Percentiles rank a stretch among this genome's conserved stretches.
These are phyloP conservation scores for Puntigrus tetrazona DNA, from an alignment of 2,113 vertebrate species.

Conservation along the genomic window DNA sequence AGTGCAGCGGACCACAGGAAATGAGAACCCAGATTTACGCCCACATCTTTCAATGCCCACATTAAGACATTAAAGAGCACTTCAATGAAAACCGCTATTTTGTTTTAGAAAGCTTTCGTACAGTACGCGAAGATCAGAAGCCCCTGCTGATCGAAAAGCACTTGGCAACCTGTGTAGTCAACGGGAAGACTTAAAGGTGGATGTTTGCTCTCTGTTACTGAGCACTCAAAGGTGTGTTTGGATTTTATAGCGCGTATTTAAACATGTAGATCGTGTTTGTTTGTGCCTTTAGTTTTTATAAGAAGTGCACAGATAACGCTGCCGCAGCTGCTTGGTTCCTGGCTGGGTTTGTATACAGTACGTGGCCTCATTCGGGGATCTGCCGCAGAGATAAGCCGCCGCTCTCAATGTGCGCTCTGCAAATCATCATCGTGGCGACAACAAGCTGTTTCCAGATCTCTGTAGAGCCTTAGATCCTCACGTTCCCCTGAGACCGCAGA, in stretches of 20 bases:
- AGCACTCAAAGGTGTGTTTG: slow-evolving; percentile 21
- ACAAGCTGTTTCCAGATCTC: neutral
- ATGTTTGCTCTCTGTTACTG: slow-evolving; percentile 33
- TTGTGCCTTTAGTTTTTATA: neutral
- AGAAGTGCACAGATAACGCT: neutral
- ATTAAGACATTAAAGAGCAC: neutral
- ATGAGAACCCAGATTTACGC: neutral
- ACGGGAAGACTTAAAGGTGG: neutral
- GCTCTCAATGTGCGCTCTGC: neutral
- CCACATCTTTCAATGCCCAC: slow-evolving; percentile 22
- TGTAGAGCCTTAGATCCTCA: neutral
- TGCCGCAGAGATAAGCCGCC: slow-evolving; percentile 29
- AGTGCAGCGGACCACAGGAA: slow-evolving; percentile 12
- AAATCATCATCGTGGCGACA: slow-evolving; percentile 14
- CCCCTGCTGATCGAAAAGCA: neutral
- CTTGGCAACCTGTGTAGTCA: slow-evolving; percentile 28
- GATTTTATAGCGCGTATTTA: neutral
- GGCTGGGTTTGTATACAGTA: neutral
- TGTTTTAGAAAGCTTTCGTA: neutral
- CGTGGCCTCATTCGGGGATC: neutral
- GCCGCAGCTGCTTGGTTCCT: slow-evolving; percentile 2
- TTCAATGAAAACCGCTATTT: neutral
- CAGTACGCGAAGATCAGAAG: neutral
- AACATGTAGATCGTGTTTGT: neutral
- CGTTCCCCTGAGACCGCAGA: slow-evolving; percentile 24